Evolutionary conservation across 2,113 vertebrate species (phyloP).

Genomic region (Ancistrus triradiatus): DNA sequence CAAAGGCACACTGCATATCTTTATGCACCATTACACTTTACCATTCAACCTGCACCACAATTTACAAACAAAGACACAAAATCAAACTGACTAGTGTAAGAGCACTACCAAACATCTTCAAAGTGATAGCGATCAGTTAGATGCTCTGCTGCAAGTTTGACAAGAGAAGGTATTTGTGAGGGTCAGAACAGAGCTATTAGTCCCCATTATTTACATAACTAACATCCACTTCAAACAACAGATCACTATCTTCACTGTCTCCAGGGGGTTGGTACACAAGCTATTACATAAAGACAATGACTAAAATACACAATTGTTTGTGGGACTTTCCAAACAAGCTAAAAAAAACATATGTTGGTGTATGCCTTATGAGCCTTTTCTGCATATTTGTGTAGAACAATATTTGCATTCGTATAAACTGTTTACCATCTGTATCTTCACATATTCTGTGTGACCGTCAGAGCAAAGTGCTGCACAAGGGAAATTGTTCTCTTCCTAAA

Average conservation of each 20-base stretch:
- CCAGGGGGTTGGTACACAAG: slow-evolving; percentile 36
- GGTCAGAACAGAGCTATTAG: slow-evolving; percentile 55
- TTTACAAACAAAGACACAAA: slow-evolving; percentile 9
- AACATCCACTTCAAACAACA: slow-evolving; percentile 41
- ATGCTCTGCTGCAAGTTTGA: slow-evolving; percentile 8
- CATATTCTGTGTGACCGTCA: neutral
- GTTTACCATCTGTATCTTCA: neutral
- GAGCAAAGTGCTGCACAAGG: neutral
- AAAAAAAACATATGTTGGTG: neutral
- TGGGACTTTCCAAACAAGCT: slow-evolving; percentile 13
- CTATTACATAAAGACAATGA: slow-evolving; percentile 19
- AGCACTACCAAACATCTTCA: neutral
- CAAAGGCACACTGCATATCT: neutral
- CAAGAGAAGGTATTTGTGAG: slow-evolving; percentile 16
- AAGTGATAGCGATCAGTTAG: slow-evolving; percentile 18
- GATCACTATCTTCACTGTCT: slow-evolving; percentile 55
- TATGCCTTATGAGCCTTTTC: slow-evolving; percentile 1
- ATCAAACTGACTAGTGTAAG: neutral
- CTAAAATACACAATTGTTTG: slow-evolving; percentile 16
- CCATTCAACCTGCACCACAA: slow-evolving; percentile 9
- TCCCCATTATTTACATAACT: slow-evolving; percentile 57
- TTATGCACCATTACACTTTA: slow-evolving; percentile 3
- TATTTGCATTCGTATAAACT: neutral
- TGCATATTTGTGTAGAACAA: slow-evolving; percentile 2
- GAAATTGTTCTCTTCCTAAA: neutral